A percentile compares a stretch with the other conserved stretches of the same genome.
Evolutionary conservation across 2,113 vertebrate genomes (phyloP).

Genomic region (Rynchops niger): DNA sequence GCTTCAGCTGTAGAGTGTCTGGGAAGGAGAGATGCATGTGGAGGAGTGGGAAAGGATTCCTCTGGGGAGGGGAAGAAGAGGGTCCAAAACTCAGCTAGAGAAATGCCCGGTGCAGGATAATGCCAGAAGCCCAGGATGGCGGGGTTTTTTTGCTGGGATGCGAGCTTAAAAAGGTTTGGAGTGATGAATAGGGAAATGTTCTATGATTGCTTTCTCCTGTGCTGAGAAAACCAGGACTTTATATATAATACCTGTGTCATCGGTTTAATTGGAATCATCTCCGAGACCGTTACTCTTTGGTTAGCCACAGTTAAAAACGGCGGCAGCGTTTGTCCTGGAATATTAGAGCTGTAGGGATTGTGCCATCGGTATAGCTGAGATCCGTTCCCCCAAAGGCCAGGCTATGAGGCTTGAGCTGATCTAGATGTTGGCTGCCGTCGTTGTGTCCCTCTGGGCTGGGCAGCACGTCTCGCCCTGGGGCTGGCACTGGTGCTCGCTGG

Average conservation of each 20-base stretch:
- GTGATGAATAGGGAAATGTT: neutral
- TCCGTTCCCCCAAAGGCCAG: neutral
- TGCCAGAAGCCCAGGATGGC: neutral
- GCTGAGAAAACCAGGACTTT: neutral
- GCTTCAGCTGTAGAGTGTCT: neutral
- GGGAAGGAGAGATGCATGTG: neutral
- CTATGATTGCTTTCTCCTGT: neutral
- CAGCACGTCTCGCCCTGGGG: rapidly evolving
- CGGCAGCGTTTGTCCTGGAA: neutral
- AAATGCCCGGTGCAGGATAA: neutral
- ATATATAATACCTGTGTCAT: neutral
- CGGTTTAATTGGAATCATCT: neutral
- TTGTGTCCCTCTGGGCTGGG: rapidly evolving
- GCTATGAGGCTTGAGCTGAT: neutral
- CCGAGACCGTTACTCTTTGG: neutral
- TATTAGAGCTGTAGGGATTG: neutral
- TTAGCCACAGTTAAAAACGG: neutral
- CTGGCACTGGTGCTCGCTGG: neutral
- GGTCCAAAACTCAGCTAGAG: neutral
- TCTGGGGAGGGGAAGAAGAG: neutral
- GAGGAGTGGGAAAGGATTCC: neutral
- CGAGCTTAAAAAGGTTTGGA: neutral
- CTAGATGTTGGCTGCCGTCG: rapidly evolving
- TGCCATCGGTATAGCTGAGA: neutral
- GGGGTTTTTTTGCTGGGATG: neutral